These are phyloP conservation scores for Drosophila oshimai DNA, from an alignment of 1,140 invertebrate genomes.

Conservation along the genomic window DNA sequence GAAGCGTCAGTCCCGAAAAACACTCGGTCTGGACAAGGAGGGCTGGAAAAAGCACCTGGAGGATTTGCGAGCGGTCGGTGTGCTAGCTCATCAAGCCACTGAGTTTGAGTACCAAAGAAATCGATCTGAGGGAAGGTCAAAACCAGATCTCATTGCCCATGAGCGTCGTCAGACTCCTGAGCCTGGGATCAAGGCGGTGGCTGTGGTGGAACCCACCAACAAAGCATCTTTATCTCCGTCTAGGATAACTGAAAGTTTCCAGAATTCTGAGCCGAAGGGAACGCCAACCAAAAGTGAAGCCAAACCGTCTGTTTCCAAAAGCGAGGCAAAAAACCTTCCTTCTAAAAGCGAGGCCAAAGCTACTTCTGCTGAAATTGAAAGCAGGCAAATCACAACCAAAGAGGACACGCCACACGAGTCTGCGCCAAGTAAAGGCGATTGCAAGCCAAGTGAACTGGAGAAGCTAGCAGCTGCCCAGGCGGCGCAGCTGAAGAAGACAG, in stretches of 20 bases:
- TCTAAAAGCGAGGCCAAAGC: neutral
- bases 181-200: constrained; percentile 36
- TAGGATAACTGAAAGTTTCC: neutral
- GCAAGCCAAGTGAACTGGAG: constrained; percentile 40
- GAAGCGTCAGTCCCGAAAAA: constrained; percentile 60
- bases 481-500: neutral
- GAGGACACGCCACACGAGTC: constrained; percentile 4
- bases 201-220: constrained; percentile 62
- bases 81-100: constrained; percentile 75
- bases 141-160: constrained; percentile 56
- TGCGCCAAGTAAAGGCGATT: neutral
- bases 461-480: constrained; percentile 38
- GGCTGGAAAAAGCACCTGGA: constrained; percentile 77
- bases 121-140: constrained; percentile 64
- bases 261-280: constrained; percentile 1
- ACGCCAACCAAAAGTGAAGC: neutral
- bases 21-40: constrained; percentile 38
- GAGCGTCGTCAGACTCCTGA: constrained; percentile 22
- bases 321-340: neutral
- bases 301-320: neutral
- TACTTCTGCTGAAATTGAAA: neutral
- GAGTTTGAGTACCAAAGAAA: constrained; percentile 74
- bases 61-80: constrained; percentile 63
- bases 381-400: constrained; percentile 9
- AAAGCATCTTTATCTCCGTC: constrained; percentile 44